phyloP scores from a whole-genome alignment of 2,113 vertebrate genomes.

The Alligator sinensis region DNA sequence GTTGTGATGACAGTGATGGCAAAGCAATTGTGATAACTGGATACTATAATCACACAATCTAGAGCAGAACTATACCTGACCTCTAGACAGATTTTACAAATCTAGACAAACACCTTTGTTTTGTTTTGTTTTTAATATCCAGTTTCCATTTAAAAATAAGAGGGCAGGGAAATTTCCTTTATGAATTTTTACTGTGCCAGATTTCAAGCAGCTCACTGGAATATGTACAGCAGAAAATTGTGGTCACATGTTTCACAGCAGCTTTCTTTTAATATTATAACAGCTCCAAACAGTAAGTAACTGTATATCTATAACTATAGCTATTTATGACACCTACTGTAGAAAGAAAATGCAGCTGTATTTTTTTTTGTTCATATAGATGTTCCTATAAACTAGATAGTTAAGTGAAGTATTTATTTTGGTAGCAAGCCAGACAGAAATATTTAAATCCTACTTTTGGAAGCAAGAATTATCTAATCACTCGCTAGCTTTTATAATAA shows the following conservation, averaged over 20 bases:
- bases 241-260: not conserved
- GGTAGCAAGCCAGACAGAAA: conserved; percentile 77
- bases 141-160: conserved; percentile 29
- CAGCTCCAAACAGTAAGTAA: conserved; percentile 53
- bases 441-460: conserved; percentile 81
- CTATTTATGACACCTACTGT: conserved; percentile 49
- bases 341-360: conserved; percentile 28
- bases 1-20: not conserved
- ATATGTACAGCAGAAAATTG: not conserved
- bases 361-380: conserved; percentile 54
- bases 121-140: not conserved
- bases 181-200: conserved; percentile 10
- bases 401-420: conserved; percentile 81
- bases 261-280: not conserved
- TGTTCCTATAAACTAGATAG: conserved; percentile 69
- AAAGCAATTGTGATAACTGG: not conserved
- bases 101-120: not conserved
- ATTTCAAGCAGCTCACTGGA: not conserved
- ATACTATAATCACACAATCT: not conserved
- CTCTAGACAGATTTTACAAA: conserved; percentile 2
- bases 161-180: not conserved
- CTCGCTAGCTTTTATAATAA: conserved; percentile 80
- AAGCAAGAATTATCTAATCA: conserved; percentile 86
- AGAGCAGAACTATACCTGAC: not conserved
- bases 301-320: not conserved